phyloP scores from a whole-genome alignment of 2,888 invertebrate genomes.

The Nycteola revayana region DNA sequence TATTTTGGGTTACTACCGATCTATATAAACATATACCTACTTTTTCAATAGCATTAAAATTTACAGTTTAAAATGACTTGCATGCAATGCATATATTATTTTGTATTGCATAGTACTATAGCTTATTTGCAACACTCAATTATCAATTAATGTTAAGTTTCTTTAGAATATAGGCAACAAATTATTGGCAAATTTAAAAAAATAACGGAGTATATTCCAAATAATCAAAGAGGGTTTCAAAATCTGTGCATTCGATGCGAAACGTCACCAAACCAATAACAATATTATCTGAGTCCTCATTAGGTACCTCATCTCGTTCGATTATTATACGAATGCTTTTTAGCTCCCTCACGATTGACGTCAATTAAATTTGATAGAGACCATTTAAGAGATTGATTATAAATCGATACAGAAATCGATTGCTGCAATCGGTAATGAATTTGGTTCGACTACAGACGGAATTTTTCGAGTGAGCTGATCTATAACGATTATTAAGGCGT shows the following conservation, averaged over 20 bases:
- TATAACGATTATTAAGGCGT: constrained; percentile 39
- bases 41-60: too few species aligned
- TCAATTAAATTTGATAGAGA: constrained; percentile 73
- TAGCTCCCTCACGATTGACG: constrained; percentile 57
- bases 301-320: constrained; percentile 37
- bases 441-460: constrained; percentile 36
- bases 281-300: constrained; percentile 37
- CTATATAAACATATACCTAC: too few species aligned
- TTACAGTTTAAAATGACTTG: too few species aligned
- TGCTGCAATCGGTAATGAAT: constrained; percentile 48
- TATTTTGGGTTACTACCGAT: too few species aligned
- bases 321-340: constrained; percentile 47
- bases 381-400: constrained; percentile 69
- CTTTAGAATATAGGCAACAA: too few species aligned
- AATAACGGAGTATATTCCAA: too few species aligned
- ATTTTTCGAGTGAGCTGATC: constrained; percentile 42
- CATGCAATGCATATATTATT: too few species aligned
- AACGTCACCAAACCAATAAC: constrained; percentile 31
- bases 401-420: constrained; percentile 61
- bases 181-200: too few species aligned
- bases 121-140: too few species aligned
- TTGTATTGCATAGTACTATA: too few species aligned
- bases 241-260: constrained; percentile 6
- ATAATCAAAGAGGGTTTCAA: too few species aligned
- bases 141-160: too few species aligned